Evolutionary conservation across 2,113 vertebrate genomes (phyloP).

Genomic region (Dicentrarchus labrax): DNA sequence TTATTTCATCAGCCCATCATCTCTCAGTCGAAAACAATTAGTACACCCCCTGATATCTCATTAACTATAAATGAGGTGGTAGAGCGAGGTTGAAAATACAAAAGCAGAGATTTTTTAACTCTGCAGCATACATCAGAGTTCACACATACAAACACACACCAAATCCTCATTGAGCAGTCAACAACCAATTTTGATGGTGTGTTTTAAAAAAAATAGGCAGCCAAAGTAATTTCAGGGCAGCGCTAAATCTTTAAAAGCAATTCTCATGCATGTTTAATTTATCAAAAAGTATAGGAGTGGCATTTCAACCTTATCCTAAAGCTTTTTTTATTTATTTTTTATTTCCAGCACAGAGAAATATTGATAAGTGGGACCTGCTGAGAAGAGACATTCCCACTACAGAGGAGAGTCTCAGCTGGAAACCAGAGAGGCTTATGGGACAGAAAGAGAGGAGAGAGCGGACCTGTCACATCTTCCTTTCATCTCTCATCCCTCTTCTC

Average conservation of each 20-base stretch:
- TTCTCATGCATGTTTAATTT: slow-evolving; percentile 49
- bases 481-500: slow-evolving; percentile 54
- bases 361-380: slow-evolving; percentile 53
- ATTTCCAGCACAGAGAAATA: slow-evolving; percentile 27
- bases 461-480: slow-evolving; percentile 54
- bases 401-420: slow-evolving; percentile 48
- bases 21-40: slow-evolving; percentile 74
- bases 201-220: slow-evolving; percentile 12
- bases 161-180: slow-evolving; percentile 11
- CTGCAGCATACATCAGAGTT: neutral
- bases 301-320: slow-evolving; percentile 27
- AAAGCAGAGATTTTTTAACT: slow-evolving; percentile 14
- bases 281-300: slow-evolving; percentile 26
- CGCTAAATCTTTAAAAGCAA: slow-evolving; percentile 51
- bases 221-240: slow-evolving; percentile 25
- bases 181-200: slow-evolving; percentile 24
- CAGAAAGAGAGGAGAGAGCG: slow-evolving; percentile 2
- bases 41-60: slow-evolving; percentile 53
- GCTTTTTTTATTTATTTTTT: neutral
- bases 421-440: slow-evolving; percentile 48
- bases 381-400: slow-evolving; percentile 33
- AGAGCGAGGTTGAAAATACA: slow-evolving; percentile 36
- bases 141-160: slow-evolving; percentile 1
- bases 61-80: slow-evolving; percentile 69
- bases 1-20: slow-evolving; percentile 78